A percentile compares a stretch with the other conserved stretches of the same genome.
phyloP scores from a whole-genome alignment of 2,113 vertebrate genomes.

The Raja brachyura region DNA sequence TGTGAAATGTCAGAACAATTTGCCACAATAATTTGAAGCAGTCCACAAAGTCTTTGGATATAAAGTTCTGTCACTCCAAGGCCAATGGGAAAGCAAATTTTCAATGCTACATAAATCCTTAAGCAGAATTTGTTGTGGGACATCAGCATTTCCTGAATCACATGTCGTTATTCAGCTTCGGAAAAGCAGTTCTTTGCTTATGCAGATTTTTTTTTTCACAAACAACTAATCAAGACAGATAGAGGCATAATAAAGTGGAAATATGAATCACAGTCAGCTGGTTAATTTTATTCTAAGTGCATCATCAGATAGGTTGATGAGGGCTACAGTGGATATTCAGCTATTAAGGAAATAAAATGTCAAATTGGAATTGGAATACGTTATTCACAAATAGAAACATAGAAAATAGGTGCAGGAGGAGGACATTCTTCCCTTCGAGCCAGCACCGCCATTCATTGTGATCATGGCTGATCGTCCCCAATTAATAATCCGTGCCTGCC shows the following conservation, averaged over 20 bases:
- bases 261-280: not conserved
- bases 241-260: not conserved
- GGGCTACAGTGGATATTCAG: not conserved
- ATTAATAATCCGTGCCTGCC: no score
- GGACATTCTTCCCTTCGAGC: no score
- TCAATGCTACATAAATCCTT: not conserved
- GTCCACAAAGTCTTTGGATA: not conserved
- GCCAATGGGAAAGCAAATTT: not conserved
- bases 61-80: not conserved
- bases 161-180: not conserved
- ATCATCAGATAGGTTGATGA: not conserved
- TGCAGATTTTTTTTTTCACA: not conserved
- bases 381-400: no score
- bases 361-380: not conserved
- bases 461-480: no score
- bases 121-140: not conserved
- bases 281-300: not conserved
- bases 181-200: not conserved
- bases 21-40: not conserved
- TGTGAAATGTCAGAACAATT: not conserved
- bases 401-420: no score
- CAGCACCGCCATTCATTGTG: no score
- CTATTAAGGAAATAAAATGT: not conserved
- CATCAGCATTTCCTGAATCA: not conserved
- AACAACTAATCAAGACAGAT: not conserved